Evolutionary conservation across 2,888 invertebrate genomes (phyloP), one percentile per base, ranked within the genome.

Genomic region (Acanthacorydalis orientalis): DNA sequence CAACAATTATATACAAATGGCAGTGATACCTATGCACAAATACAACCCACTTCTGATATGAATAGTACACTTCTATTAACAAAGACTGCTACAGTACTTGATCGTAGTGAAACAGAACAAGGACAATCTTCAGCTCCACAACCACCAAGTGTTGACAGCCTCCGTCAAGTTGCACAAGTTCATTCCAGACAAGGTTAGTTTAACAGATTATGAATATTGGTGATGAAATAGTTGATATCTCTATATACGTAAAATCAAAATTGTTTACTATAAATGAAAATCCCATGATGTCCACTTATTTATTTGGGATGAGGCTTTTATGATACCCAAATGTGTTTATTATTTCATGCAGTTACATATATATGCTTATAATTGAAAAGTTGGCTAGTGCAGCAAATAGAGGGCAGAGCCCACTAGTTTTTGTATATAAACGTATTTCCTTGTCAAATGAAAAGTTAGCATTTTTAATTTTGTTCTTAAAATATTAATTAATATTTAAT

Each of bases 21-120:
- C 2, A 87, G 87, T 44, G 89, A 88, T 63, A 88, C 88, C 1
- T 89, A 88, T 63, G 88, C 88, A 46, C 85, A 86, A 67, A 88
- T 89, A 53, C 78, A 78, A 53, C 77, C 80, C 50, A 63, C 63
- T 43, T 63, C 58, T 6, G 65, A 64, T 54, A 56, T 64, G 10
- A 64, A 51, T 45, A 42, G 31, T 14, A 23, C 23, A 23, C 23
- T 4, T 23, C 6, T 23, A 23, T 46, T 40, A 4, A 16, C 43
- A 12, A 38, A 35, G 41, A 33, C 60, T n/a, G 47, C 45, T 12
- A 41, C 51, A 31, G 53, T 53, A 16, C 51, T 49, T 12, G 53
- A 49, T 16, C 53, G 52, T 8, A 45, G 41, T 7, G 48, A 42
- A 14, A 37, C 46, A 51, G 55, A 44, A 50, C 52, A 32, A 56